Base-by-base conservation (phyloP, 2,113 vertebrate species). In the Pandion haliaetus region DNA sequence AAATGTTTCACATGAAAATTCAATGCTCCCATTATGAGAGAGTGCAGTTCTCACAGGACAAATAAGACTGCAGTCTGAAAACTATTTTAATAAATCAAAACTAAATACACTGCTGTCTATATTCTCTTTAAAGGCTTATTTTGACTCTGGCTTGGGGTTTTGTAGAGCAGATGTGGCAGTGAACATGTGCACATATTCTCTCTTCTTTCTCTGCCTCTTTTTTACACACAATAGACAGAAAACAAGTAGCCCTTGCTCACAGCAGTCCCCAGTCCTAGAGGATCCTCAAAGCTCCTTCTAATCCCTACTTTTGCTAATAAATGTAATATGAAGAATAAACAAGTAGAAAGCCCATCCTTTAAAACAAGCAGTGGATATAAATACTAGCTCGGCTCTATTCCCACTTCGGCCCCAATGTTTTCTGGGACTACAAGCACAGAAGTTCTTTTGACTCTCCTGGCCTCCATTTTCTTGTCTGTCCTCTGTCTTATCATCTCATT, bases 41-140 rank as follows among this genome's bases (percentile, higher is more conserved):
- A 96, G 89, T 93, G 74, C 52, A 72, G 77, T 88, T 96, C 93
- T 95, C 96, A 85, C 50, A 88, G 90, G 96, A 97, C 90, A 90
- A 96, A 94, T 97, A 96, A 95, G 92, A 58, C 83, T 91, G 96
- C 92, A 96, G 90, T 73, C 84, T 95, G 86, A 86, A 86, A 95
- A 94, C 79, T 92, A 94, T 93, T 97, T 95, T 94, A 97, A 95
- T 98, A 97, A 96, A 94, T 97, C 83, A 79, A 95, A 96, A 90
- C 93, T 95, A 97, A 96, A 95, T 74, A 82, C 13, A 17, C 77
- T 57, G 58, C 80, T 95, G 67, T 32, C 74, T 93, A 34, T 72
- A 81, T 80, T 91, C 44, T 93, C 78, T 95, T 95, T 91, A 96
- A 97, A 82, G 63, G 34, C 50, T 86, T 95, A 86, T 94, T 97